Conservation (phyloP, 2,888 invertebrate genomes). For the Scaptomyza reducta region DNA sequence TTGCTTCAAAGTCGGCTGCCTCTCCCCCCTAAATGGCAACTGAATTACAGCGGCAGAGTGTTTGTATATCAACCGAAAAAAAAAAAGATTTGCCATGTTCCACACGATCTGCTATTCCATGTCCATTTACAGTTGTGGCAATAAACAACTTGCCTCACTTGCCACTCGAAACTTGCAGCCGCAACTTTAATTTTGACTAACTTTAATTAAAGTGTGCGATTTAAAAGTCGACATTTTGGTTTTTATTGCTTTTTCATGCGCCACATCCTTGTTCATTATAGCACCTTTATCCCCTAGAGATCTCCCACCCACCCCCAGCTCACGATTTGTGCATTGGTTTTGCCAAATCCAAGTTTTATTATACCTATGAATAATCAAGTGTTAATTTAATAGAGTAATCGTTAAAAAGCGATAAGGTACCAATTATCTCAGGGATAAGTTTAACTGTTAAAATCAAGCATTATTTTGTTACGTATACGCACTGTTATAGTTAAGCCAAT, state of each 20-base stretch:
- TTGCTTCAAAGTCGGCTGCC: constrained; percentile 2
- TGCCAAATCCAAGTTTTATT: constrained; percentile 7
- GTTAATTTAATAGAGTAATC: constrained; percentile 7
- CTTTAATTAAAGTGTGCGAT: constrained; percentile 79
- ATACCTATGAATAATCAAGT: constrained; percentile 1
- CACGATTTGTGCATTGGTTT: no score
- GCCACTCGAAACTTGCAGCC: constrained; percentile 18
- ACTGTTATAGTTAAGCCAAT: background rate
- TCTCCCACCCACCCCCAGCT: background rate
- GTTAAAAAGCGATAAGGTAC: background rate
- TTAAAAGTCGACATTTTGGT: constrained; percentile 70
- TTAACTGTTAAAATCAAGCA: background rate
- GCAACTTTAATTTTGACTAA: constrained; percentile 47
- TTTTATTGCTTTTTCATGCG: constrained; percentile 77
- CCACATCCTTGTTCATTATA: constrained; percentile 35
- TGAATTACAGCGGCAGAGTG: constrained; percentile 61
- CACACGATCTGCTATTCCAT: constrained; percentile 57
- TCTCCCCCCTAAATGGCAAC: constrained; percentile 21
- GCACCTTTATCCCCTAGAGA: constrained; percentile 7
- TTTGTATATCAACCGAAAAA: constrained; percentile 57
- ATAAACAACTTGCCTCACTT: background rate
- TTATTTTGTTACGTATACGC: background rate
- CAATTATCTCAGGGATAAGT: background rate
- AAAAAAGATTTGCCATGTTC: constrained; percentile 45
- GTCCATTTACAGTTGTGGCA: constrained; percentile 32